Percentiles rank a stretch among this genome's conserved stretches.
Conservation (phyloP, 2,888 invertebrate genomes). For the Hedya salicella region DNA sequence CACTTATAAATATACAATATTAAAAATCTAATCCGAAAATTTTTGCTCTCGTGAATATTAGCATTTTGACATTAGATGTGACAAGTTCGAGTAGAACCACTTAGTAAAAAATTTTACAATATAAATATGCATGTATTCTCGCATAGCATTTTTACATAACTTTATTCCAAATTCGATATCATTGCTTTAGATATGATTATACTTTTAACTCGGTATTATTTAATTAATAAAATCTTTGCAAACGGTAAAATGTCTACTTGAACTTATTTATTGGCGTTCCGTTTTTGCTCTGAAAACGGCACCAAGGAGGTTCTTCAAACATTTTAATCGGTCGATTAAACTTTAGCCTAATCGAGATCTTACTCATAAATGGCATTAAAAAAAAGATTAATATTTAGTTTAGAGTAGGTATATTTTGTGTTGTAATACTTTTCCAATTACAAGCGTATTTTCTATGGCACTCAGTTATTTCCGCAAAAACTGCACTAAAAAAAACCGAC, state of each 20-base stretch:
- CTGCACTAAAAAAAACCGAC: too few species aligned
- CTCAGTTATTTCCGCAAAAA: too few species aligned
- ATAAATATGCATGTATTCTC: neutral
- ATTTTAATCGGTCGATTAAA: slow-evolving; percentile 28
- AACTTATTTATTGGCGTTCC: slow-evolving; percentile 26
- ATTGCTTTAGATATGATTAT: neutral
- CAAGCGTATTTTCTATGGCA: too few species aligned
- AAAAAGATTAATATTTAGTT: too few species aligned
- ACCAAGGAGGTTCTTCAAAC: neutral
- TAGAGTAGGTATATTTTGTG: too few species aligned
- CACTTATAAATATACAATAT: slow-evolving; percentile 25
- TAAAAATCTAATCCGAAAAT: slow-evolving; percentile 2
- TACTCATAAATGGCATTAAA: too few species aligned
- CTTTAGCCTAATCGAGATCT: slow-evolving; percentile 2
- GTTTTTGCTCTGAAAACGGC: slow-evolving; percentile 1
- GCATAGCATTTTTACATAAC: neutral
- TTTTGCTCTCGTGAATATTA: neutral
- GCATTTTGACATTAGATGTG: slow-evolving; percentile 20
- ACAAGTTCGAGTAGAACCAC: slow-evolving; percentile 21
- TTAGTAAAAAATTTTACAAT: too few species aligned
- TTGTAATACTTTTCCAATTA: too few species aligned
- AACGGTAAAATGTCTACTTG: neutral
- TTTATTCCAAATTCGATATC: neutral
- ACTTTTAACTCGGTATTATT: neutral
- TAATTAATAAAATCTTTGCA: too few species aligned